phyloP scores from a whole-genome alignment of 2,888 invertebrate species.

The Macrophya annulata region DNA sequence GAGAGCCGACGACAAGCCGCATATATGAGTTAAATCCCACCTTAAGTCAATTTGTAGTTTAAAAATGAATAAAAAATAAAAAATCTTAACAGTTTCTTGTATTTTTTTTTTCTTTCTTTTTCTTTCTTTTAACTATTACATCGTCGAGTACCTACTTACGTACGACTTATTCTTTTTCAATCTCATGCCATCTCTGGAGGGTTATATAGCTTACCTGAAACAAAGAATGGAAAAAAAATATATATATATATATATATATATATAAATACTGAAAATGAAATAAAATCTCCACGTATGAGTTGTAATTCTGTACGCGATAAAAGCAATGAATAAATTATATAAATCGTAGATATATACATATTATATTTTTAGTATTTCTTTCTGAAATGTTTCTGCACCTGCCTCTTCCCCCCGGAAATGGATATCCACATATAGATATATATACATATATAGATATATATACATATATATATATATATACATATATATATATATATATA shows the following conservation, averaged over 20 bases:
- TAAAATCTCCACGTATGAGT: constrained; percentile 7
- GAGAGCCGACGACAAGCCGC: not conserved
- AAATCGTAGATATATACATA: not conserved
- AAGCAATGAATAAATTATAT: constrained; percentile 36
- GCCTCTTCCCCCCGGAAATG: constrained; percentile 2
- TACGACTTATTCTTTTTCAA: not conserved
- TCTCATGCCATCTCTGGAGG: not conserved
- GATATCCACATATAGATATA: not conserved
- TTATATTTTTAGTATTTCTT: constrained; percentile 16
- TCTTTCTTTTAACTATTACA: not conserved
- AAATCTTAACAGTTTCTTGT: not conserved
- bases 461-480: not conserved
- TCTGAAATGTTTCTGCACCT: not conserved
- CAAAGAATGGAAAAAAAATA: not conserved
- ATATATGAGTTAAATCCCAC: not conserved
- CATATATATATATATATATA: too few species aligned
- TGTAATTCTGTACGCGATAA: not conserved
- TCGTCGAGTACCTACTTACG: not conserved
- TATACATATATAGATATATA: not conserved
- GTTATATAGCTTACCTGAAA: constrained; percentile 39
- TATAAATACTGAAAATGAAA: not conserved
- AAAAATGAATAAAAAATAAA: not conserved
- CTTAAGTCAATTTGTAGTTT: not conserved
- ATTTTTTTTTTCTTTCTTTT: not conserved
- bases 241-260: too few species aligned